Evolutionary conservation across 2,888 invertebrate genomes (phyloP), one percentile per base, ranked within the genome.

Genomic region (Hecatera dysodea): DNA sequence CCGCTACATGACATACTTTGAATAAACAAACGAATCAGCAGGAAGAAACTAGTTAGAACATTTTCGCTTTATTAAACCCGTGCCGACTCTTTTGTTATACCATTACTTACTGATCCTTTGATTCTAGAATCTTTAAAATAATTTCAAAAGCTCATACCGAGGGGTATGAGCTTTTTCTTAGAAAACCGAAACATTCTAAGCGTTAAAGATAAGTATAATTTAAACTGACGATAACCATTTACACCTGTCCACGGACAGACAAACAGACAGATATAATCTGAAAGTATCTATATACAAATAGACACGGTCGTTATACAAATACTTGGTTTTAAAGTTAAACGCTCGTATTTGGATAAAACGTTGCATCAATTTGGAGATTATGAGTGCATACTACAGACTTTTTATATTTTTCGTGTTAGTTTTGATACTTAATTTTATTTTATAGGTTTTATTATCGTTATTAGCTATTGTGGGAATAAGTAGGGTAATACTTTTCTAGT

Each of bases 151-250:
- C 17, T 22, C 17, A 48, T 19, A 55, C n/a, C n/a, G n/a, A n/a
- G n/a, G n/a, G n/a, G n/a, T n/a, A n/a, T n/a, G n/a, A n/a, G n/a
- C 46, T 7, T 53, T 50, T 22, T 52, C 8, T 44, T 15, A 33
- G 27, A 17, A 61, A 61, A 24, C 50, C 60, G 50, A 64, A 46
- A 64, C 27, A 70, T 79, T 55, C 27, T 46, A 62, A 81, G 36
- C 52, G n/a, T 9, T 27, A 61, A 56, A 61, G 85, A 78, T 86
- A 86, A 84, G 80, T 83, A 82, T 83, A 88, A 86, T 75, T 81
- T 75, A 79, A 84, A 81, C 74, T 67, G 69, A 64, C 81, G 72
- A 82, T 89, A 88, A 89, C 86, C 74, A 71, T 85, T 87, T 78
- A 89, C 90, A 88, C 89, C 87, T 88, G 88, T 81, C 82, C 63